Evolutionary conservation across 1,140 invertebrate species (phyloP).

Genomic region (Micrasema longulum): DNA sequence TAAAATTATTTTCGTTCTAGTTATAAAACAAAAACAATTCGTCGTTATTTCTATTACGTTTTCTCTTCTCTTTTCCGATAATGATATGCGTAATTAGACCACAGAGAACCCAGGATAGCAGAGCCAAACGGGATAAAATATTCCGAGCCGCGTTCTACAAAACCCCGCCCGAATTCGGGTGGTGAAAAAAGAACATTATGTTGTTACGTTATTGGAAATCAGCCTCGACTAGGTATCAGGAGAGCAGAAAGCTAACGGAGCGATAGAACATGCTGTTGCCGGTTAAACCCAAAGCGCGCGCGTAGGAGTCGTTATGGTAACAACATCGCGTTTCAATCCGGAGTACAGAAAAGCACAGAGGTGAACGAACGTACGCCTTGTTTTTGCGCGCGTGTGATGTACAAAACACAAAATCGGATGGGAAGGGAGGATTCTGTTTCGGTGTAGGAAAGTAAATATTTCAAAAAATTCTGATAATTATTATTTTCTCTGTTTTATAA

Average conservation of each 20-base stretch:
- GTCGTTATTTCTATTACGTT: too few species aligned
- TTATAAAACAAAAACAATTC: too few species aligned
- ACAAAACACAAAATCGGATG: neutral
- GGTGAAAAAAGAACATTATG: slow-evolving; percentile 39
- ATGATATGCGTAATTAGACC: slow-evolving; percentile 70
- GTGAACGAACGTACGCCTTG: slow-evolving; percentile 36
- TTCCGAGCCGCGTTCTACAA: slow-evolving; percentile 19
- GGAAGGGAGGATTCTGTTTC: neutral
- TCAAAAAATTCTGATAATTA: too few species aligned
- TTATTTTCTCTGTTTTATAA: too few species aligned
- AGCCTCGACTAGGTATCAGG: slow-evolving; percentile 60
- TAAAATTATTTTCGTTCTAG: too few species aligned
- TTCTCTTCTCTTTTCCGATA: slow-evolving; percentile 53
- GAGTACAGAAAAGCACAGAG: slow-evolving; percentile 57
- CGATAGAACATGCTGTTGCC: slow-evolving; percentile 54
- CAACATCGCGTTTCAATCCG: slow-evolving; percentile 62
- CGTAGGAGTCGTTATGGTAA: slow-evolving; percentile 63
- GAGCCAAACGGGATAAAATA: slow-evolving; percentile 51
- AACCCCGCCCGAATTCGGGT: slow-evolving; percentile 14
- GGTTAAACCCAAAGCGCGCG: slow-evolving; percentile 45
- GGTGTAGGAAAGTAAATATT: too few species aligned
- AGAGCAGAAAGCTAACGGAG: slow-evolving; percentile 53
- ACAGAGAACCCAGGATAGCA: slow-evolving; percentile 64
- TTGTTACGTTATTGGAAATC: slow-evolving; percentile 64
- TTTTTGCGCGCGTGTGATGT: neutral